phyloP scores from a whole-genome alignment of 2,113 vertebrate genomes.

The Ammodytes dubius region DNA sequence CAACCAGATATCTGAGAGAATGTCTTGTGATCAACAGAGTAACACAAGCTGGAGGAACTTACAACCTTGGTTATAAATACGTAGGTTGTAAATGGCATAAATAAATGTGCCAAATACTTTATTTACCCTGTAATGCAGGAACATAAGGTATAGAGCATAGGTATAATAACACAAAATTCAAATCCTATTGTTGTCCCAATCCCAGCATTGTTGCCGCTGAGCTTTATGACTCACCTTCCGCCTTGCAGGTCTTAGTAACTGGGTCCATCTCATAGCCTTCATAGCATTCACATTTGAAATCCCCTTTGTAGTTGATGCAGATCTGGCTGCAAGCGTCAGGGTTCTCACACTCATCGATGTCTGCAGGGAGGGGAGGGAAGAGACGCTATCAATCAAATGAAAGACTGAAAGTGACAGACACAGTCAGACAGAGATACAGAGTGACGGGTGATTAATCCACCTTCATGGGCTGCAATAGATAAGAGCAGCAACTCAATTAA shows the following conservation, averaged over 20 bases:
- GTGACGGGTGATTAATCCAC: slow-evolving; percentile 10
- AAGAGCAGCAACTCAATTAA: slow-evolving; percentile 2
- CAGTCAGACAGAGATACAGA: slow-evolving; percentile 2
- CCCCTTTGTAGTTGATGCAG: slow-evolving; percentile 97
- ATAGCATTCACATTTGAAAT: slow-evolving; percentile 96
- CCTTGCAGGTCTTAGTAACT: slow-evolving; percentile 94
- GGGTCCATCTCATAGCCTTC: slow-evolving; percentile 96
- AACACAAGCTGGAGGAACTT: neutral
- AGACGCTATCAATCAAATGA: slow-evolving; percentile 75
- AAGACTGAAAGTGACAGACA: slow-evolving; percentile 62
- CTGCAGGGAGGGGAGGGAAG: slow-evolving; percentile 79
- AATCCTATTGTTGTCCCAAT: neutral
- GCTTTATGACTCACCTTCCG: slow-evolving; percentile 87
- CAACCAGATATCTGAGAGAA: slow-evolving; percentile 13
- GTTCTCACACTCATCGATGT: slow-evolving; percentile 95
- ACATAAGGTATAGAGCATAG: neutral
- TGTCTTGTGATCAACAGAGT: slow-evolving; percentile 35
- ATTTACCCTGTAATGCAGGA: neutral
- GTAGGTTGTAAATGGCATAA: neutral
- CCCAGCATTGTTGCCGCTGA: neutral
- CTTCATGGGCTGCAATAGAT: slow-evolving; percentile 11
- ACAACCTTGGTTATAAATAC: neutral
- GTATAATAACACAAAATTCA: neutral
- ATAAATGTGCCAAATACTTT: neutral
- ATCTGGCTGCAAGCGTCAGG: slow-evolving; percentile 95